Evolutionary conservation across 2,797 vertebrate species (phyloP).

Genomic region (Eulemur rubriventer): DNA sequence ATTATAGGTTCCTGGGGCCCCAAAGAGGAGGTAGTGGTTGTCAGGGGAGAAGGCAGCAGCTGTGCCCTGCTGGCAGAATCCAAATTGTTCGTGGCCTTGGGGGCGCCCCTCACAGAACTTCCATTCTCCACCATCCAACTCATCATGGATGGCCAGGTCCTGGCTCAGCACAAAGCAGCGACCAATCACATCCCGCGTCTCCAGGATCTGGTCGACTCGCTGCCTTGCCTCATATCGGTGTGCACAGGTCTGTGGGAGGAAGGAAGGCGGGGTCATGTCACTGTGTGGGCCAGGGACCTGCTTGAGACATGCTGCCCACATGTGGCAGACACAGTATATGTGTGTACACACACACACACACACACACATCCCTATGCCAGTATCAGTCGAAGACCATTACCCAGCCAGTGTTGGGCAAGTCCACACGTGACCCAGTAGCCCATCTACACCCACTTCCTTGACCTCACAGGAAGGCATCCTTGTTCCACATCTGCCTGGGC

Average conservation of each 20-base stretch:
- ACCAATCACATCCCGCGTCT: conserved; percentile 94
- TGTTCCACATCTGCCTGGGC: neutral
- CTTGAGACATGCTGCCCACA: neutral
- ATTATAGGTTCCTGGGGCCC: conserved; percentile 96
- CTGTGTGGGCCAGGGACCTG: neutral
- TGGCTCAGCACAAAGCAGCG: conserved; percentile 97
- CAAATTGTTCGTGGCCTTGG: conserved; percentile 96
- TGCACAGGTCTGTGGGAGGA: conserved; percentile 90
- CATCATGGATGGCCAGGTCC: conserved; percentile 91
- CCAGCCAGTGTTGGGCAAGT: neutral
- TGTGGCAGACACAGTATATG: neutral
- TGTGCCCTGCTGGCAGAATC: conserved; percentile 97
- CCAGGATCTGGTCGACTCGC: conserved; percentile 90
- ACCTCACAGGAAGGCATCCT: neutral
- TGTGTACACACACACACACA: neutral
- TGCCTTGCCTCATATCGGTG: conserved; percentile 95
- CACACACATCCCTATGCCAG: accelerated
- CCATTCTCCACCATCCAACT: conserved; percentile 96
- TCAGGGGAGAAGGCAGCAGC: conserved; percentile 95
- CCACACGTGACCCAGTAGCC: neutral
- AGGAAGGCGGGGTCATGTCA: neutral
- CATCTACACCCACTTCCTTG: neutral
- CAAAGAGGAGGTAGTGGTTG: conserved; percentile 94
- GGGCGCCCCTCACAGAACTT: conserved; percentile 96
- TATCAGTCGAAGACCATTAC: neutral